Percentiles rank a stretch among this genome's conserved stretches.
These are phyloP conservation scores for Buceros bicornis DNA, from an alignment of 2,797 vertebrate species.

Conservation along the genomic window DNA sequence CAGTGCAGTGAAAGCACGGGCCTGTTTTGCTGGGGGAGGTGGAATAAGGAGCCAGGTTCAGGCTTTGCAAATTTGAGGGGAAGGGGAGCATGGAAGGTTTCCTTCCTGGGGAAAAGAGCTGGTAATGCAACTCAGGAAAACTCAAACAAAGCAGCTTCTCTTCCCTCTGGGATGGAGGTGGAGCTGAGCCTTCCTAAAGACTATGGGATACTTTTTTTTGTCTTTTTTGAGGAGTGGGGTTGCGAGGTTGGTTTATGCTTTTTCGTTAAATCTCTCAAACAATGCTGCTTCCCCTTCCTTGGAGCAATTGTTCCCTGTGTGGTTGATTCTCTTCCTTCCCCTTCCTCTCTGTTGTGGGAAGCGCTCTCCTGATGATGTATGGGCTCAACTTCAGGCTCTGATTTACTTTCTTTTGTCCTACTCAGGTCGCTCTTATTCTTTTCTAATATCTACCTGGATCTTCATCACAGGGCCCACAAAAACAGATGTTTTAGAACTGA, in stretches of 20 bases:
- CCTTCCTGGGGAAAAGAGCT: constrained; percentile 63
- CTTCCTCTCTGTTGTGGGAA: constrained; percentile 38
- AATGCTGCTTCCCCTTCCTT: constrained; percentile 57
- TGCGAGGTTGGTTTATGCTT: neutral
- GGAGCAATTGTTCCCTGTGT: neutral
- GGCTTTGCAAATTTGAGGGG: neutral
- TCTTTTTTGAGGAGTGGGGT: neutral
- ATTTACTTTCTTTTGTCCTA: neutral
- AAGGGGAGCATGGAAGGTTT: neutral
- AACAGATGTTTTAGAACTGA: neutral
- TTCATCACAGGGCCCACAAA: neutral
- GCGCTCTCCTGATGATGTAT: neutral
- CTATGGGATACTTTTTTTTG: neutral
- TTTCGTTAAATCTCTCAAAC: neutral
- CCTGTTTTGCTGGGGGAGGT: neutral
- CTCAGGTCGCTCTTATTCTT: neutral
- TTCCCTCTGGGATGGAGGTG: constrained; percentile 28
- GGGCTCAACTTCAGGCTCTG: neutral
- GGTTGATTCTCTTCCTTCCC: constrained; percentile 14
- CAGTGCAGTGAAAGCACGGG: neutral
- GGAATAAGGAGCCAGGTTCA: neutral
- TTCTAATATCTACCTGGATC: neutral
- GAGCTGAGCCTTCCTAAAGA: neutral
- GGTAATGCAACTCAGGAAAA: neutral
- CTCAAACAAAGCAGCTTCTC: constrained; percentile 26